Conservation (phyloP, 2,113 vertebrate genomes). For the Meleagris gallopavo region DNA sequence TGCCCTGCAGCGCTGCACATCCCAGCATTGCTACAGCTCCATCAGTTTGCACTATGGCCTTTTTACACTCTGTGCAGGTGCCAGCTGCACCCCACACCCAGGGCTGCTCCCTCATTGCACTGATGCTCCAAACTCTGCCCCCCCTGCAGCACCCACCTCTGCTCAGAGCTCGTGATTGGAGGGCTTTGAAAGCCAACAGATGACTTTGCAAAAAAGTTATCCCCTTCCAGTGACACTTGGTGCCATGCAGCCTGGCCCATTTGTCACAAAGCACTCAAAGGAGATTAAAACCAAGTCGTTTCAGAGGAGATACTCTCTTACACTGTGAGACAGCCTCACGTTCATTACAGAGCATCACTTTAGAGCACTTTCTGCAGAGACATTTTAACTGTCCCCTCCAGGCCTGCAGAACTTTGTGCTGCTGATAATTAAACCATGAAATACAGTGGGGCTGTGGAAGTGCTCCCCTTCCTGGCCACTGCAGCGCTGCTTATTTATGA, state of each 20-base stretch:
- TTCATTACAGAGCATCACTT: neutral
- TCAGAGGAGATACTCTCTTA: neutral
- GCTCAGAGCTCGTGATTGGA: neutral
- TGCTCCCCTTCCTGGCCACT: neutral
- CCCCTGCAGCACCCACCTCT: neutral
- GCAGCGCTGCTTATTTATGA: neutral
- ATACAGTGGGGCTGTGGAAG: neutral
- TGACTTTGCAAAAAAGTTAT: neutral
- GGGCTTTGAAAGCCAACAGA: neutral
- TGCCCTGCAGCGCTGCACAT: neutral
- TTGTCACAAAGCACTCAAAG: neutral
- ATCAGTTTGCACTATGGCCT: neutral
- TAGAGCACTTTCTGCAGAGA: neutral
- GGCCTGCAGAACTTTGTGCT: neutral
- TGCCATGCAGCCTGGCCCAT: neutral
- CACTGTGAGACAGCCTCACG: neutral
- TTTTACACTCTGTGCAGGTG: neutral
- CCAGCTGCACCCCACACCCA: too few species aligned
- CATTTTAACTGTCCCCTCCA: neutral
- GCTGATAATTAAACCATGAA: neutral
- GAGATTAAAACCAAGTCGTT: neutral
- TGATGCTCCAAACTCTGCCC: neutral
- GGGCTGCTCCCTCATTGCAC: neutral
- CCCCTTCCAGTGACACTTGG: neutral
- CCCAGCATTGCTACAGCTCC: neutral